These are phyloP conservation scores for Leistus spinibarbis DNA, from an alignment of 2,888 invertebrate genomes.

Conservation along the genomic window DNA sequence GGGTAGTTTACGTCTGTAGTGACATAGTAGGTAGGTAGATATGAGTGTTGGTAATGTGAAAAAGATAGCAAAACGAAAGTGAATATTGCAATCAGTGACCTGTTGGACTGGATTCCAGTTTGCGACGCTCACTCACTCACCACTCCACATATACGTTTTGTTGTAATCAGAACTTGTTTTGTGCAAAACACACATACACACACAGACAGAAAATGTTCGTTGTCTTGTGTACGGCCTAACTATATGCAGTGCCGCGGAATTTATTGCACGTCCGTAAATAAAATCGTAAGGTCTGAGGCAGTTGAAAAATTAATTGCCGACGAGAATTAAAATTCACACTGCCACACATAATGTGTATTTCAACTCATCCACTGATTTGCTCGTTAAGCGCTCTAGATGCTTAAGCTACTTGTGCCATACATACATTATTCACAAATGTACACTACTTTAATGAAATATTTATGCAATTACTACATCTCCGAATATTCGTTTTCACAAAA, in stretches of 20 bases:
- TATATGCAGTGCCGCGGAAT: background rate
- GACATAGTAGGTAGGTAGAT: background rate
- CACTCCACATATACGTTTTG: slow-evolving; percentile 12
- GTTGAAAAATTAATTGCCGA: slow-evolving; percentile 34
- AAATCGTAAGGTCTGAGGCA: slow-evolving; percentile 6
- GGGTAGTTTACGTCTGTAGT: too few relatives aligned
- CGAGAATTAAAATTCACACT: background rate
- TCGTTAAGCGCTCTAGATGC: too few relatives aligned
- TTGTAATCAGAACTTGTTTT: slow-evolving; percentile 37
- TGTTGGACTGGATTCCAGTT: slow-evolving; percentile 31
- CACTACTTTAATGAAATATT: too few relatives aligned
- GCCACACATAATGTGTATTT: too few relatives aligned
- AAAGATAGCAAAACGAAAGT: background rate
- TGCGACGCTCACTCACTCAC: background rate
- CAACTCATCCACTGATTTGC: too few relatives aligned
- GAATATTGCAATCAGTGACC: slow-evolving; percentile 11
- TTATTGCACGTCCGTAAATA: background rate
- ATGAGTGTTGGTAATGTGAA: background rate
- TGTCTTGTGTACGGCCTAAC: background rate
- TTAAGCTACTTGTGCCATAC: too few relatives aligned
- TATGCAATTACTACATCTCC: too few relatives aligned
- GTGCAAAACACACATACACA: background rate
- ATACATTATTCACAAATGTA: too few relatives aligned
- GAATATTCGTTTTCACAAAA: too few relatives aligned
- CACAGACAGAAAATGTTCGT: background rate